phyloP scores from a whole-genome alignment of 1,140 invertebrate species.

The Stratiolaelaps scimitus region DNA sequence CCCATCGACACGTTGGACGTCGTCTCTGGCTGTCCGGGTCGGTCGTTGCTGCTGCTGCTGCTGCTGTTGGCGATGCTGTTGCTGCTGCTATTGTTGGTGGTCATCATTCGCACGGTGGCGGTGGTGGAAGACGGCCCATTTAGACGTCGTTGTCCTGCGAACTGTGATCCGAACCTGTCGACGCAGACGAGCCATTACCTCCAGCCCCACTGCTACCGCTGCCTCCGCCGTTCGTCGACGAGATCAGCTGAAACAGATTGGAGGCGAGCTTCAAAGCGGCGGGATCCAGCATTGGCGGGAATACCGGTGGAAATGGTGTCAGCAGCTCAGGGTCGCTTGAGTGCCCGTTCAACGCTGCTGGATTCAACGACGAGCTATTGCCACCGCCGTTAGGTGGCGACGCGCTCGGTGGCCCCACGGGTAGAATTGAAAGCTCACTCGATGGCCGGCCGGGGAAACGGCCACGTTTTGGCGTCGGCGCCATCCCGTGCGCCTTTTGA shows the following conservation, averaged over 20 bases:
- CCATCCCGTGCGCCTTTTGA: constrained; percentile 26
- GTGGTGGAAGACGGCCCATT: neutral
- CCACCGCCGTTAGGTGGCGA: constrained; percentile 16
- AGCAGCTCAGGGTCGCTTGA: constrained; percentile 23
- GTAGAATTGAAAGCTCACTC: constrained; percentile 26
- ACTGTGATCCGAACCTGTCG: constrained; percentile 25
- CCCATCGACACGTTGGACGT: neutral
- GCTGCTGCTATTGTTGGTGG: neutral
- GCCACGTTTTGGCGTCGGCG: constrained; percentile 19
- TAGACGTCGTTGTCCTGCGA: constrained; percentile 25
- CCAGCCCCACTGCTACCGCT: constrained; percentile 2
- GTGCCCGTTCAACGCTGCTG: neutral
- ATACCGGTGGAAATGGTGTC: constrained; percentile 12
- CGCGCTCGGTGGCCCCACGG: constrained; percentile 23
- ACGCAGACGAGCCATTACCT: constrained; percentile 8
- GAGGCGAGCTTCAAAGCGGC: constrained; percentile 20
- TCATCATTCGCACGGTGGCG: constrained; percentile 2
- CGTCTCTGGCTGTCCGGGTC: neutral
- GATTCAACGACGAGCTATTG: neutral
- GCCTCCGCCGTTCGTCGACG: neutral
- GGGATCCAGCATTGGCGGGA: constrained; percentile 17
- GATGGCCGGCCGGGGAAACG: constrained; percentile 25
- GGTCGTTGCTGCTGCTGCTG: neutral
- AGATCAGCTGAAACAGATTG: constrained; percentile 24
- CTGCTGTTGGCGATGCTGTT: neutral